phyloP scores from a whole-genome alignment of 2,797 vertebrate genomes.

The Artibeus lituratus region DNA sequence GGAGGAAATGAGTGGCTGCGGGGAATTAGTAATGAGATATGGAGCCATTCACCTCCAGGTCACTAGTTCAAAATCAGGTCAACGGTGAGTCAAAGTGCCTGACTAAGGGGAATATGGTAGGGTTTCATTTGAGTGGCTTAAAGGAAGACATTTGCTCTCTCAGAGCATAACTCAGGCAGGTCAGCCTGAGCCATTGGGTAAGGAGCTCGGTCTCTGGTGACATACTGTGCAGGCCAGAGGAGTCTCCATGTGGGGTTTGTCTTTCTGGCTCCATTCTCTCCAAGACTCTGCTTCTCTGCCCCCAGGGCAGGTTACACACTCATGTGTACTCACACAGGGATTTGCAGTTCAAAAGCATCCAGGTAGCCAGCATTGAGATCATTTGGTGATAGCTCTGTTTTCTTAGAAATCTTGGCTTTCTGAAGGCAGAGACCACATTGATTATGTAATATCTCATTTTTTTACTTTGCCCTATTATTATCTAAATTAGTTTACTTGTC shows the following conservation, averaged over 20 bases:
- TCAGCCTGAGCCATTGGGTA: conserved; percentile 18
- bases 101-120: not conserved
- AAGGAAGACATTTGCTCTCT: conserved; percentile 52
- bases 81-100: conserved; percentile 62
- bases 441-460: not conserved
- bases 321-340: not conserved
- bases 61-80: conserved; percentile 73
- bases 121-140: conserved; percentile 6
- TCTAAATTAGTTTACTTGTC: not conserved
- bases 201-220: not conserved
- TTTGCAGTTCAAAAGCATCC: not conserved
- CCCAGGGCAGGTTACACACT: conserved; percentile 6
- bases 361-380: not conserved
- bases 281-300: not conserved
- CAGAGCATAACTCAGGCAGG: conserved; percentile 3
- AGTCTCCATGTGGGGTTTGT: accelerated
- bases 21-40: conserved; percentile 68
- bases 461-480: not conserved
- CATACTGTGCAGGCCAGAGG: not conserved
- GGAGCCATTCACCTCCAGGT: conserved; percentile 63
- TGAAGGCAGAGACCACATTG: not conserved
- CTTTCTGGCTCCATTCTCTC: conserved; percentile 45
- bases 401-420: not conserved
- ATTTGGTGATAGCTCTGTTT: not conserved
- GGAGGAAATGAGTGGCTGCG: not conserved